Evolutionary conservation across 2,888 invertebrate genomes (phyloP), one percentile per base, ranked within the genome.

Genomic region (Tricholauxania praeusta): DNA sequence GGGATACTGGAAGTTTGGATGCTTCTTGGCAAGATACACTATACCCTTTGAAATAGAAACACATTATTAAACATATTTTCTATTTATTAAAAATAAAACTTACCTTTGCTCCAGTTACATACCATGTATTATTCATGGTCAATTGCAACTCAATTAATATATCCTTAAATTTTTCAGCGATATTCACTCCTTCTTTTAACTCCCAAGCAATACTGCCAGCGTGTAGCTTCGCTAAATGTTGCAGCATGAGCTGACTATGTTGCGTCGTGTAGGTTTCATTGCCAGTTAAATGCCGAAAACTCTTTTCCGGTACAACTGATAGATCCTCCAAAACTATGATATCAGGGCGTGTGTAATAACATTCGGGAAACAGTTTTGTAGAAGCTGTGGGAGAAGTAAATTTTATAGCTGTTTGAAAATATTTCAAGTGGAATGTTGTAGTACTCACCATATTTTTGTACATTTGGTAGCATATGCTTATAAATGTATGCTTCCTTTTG

Each of bases 161-260:
- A 55, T 80, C 73, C 14, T 77, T 74, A 64, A 78, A 83, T 0
- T 76, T 63, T 12, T 82, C 76, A 0, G 80, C 79, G 47, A 85
- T 85, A 59, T 79, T 79, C 0, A 84, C 48, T 0, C 78, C 57
- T 1, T 80, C 81, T 2, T 70, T 72, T 3, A 79, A 64, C n/a
- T 85, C 85, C 82, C 82, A 85, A 28, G 84, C 83, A 32, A 85
- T 78, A 67, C 85, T 82, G 1, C 22, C n/a, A n/a, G 83, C 84
- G 74, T 85, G 85, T 0, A 85, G 22, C 3, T 81, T 80, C 0
- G 84, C 83, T 65, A 82, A 75, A 22, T 81, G 81, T 3, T 77
- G 72, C 8, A 85, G 60, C 0, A 82, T 80, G 17, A 82, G 14
- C 39, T 82, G 78, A 66, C 78, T 80, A 71, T 83, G 81, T 2